These are phyloP conservation scores for Phoeniculus purpureus DNA, from an alignment of 2,797 vertebrate species.

Conservation along the genomic window DNA sequence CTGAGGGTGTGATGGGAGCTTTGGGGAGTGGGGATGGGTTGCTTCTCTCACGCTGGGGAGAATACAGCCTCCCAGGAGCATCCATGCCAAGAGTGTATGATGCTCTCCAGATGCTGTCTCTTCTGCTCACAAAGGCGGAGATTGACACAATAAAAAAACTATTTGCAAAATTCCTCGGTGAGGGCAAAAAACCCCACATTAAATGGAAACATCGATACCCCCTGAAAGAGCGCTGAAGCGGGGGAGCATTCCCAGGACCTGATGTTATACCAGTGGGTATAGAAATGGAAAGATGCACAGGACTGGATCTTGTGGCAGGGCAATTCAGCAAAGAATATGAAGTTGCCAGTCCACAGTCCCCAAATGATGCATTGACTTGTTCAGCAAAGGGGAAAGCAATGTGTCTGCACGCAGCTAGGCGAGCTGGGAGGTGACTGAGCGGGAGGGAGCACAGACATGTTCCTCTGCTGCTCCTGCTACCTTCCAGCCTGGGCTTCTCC, in stretches of 20 bases:
- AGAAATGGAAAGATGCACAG: conserved; percentile 52
- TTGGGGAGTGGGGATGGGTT: conserved; percentile 58
- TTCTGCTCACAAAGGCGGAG: conserved; percentile 65
- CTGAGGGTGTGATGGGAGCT: conserved; percentile 41
- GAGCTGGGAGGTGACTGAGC: not conserved
- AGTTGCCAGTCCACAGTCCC: conserved; percentile 7
- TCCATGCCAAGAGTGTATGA: conserved; percentile 75
- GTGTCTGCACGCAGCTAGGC: not conserved
- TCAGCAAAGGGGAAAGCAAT: not conserved
- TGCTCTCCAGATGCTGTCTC: conserved; percentile 79
- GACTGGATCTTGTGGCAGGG: conserved; percentile 5
- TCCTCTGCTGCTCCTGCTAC: not conserved
- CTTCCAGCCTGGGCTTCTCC: not conserved
- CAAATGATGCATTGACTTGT: not conserved
- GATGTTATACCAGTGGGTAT: conserved; percentile 59
- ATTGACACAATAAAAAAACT: conserved; percentile 78
- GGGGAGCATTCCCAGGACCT: conserved; percentile 62
- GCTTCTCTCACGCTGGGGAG: conserved; percentile 66
- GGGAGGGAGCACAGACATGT: not conserved
- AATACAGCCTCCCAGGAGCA: conserved; percentile 57
- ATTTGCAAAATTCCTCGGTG: conserved; percentile 76
- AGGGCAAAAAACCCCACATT: conserved; percentile 68
- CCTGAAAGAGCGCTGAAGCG: conserved; percentile 56
- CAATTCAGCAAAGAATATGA: conserved; percentile 34
- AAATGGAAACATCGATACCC: conserved; percentile 74